These are phyloP conservation scores for Conger conger DNA, from an alignment of 2,113 vertebrate genomes.

Conservation along the genomic window DNA sequence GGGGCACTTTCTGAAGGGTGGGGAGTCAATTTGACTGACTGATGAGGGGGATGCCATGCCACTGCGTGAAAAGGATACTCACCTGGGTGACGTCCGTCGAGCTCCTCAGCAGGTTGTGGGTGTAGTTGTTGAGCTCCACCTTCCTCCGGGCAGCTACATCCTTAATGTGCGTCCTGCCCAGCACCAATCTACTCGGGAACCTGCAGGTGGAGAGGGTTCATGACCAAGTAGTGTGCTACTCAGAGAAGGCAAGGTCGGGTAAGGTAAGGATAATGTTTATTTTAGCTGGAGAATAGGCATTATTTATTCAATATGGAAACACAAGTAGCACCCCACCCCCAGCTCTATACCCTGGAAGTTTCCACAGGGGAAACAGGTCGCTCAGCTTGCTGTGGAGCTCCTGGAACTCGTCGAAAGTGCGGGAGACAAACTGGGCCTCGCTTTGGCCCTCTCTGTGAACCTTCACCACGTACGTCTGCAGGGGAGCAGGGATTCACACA, in stretches of 20 bases:
- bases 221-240: no score
- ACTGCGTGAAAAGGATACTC: no score
- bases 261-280: no score
- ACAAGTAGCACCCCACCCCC: neutral
- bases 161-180: conserved; percentile 95
- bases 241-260: no score
- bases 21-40: no score
- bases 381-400: conserved; percentile 96
- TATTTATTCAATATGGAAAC: no score
- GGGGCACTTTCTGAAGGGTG: no score
- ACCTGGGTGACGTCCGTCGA: conserved; percentile 92
- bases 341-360: conserved; percentile 84
- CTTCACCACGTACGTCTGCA: conserved; percentile 90
- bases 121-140: conserved; percentile 91
- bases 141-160: conserved; percentile 96
- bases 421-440: conserved; percentile 90
- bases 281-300: no score
- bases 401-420: conserved; percentile 98
- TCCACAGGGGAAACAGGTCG: conserved; percentile 95
- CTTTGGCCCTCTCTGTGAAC: conserved; percentile 86
- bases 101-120: conserved; percentile 89
- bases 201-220: conserved; percentile 65
- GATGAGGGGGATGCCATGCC: no score
- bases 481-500: conserved; percentile 17
- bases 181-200: conserved; percentile 92